phyloP scores from a whole-genome alignment of 2,113 vertebrate species.

The Calidris pugnax region DNA sequence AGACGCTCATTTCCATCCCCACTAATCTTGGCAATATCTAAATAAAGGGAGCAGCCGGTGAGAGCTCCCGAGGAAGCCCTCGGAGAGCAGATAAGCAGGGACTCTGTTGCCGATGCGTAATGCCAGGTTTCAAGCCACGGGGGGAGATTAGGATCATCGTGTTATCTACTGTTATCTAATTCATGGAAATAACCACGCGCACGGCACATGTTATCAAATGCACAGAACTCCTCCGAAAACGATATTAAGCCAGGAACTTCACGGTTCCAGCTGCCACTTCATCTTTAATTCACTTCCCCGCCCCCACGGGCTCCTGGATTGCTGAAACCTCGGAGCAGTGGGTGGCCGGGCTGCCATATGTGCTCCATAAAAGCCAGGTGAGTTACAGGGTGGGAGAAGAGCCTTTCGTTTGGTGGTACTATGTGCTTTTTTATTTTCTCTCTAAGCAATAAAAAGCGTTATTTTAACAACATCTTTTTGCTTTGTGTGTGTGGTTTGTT shows the following conservation, averaged over 20 bases:
- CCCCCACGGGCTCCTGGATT: neutral
- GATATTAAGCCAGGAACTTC: neutral
- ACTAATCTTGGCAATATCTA: neutral
- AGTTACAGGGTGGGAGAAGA: neutral
- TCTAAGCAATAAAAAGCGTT: neutral
- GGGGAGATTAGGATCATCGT: neutral
- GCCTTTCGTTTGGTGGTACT: neutral
- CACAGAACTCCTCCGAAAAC: neutral
- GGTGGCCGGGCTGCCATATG: neutral
- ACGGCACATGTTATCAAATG: neutral
- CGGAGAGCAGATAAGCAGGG: neutral
- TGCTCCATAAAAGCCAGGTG: neutral
- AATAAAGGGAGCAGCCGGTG: neutral
- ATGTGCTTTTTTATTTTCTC: neutral
- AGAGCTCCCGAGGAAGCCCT: neutral
- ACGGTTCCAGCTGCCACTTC: slow-evolving; percentile 21
- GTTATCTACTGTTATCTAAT: slow-evolving; percentile 45
- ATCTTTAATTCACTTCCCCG: slow-evolving; percentile 18
- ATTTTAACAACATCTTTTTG: neutral
- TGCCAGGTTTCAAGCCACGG: neutral
- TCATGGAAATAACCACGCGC: slow-evolving; percentile 33
- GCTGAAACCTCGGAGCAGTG: neutral
- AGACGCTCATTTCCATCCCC: neutral
- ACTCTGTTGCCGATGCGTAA: neutral
- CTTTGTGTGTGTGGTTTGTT: neutral